These are phyloP conservation scores for Sebastes fasciatus DNA, from an alignment of 2,113 vertebrate genomes.

Conservation along the genomic window DNA sequence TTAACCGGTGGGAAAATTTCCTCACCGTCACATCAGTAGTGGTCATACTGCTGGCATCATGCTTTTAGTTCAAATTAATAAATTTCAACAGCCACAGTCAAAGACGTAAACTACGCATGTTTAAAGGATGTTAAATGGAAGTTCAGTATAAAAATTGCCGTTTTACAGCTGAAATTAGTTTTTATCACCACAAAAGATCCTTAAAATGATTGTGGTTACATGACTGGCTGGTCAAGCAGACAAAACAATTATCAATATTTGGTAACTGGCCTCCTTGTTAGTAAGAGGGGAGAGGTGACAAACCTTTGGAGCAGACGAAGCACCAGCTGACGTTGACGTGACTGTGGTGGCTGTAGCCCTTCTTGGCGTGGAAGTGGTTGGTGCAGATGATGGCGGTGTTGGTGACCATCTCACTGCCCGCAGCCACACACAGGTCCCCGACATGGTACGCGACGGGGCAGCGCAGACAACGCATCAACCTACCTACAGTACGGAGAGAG, in stretches of 20 bases:
- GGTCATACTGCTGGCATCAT: background rate
- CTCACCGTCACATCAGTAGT: no score
- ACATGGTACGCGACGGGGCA: slow-evolving; percentile 95
- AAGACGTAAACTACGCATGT: no score
- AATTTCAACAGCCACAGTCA: background rate
- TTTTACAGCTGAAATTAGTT: background rate
- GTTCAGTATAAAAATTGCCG: background rate
- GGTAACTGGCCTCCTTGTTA: background rate
- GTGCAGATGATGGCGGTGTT: slow-evolving; percentile 93
- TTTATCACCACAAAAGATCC: background rate
- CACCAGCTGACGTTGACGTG: slow-evolving; percentile 99
- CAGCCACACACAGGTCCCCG: slow-evolving; percentile 93
- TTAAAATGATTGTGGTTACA: background rate
- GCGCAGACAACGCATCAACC: slow-evolving; percentile 95
- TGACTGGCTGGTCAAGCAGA: background rate
- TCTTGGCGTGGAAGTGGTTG: slow-evolving; percentile 92
- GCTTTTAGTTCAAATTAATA: background rate
- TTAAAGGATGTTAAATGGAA: background rate
- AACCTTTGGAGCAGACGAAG: slow-evolving; percentile 98
- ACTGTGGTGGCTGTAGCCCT: slow-evolving; percentile 93
- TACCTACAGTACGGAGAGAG: slow-evolving; percentile 80
- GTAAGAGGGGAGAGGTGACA: background rate
- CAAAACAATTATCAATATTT: background rate
- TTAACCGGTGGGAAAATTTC: no score
- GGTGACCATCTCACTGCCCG: slow-evolving; percentile 91